Evolutionary conservation across 2,888 invertebrate species (phyloP).

Genomic region (Neoascia interrupta): DNA sequence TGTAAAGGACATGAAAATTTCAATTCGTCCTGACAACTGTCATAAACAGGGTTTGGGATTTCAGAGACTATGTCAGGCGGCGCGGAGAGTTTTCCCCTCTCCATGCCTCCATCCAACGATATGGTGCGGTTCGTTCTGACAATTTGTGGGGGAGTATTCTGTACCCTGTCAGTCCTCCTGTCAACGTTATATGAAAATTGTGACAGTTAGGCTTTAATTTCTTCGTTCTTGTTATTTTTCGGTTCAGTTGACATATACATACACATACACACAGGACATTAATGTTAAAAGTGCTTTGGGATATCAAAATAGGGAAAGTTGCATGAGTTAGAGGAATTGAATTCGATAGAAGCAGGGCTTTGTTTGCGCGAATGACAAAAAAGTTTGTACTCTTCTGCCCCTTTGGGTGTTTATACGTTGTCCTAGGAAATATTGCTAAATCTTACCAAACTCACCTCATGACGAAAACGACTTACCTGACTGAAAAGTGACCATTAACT

Average conservation of each 20-base stretch:
- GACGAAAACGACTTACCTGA: no score
- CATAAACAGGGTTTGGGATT: constrained; percentile 71
- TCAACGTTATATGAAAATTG: constrained; percentile 57
- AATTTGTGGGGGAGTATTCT: constrained; percentile 47
- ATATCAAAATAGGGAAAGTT: constrained; percentile 23
- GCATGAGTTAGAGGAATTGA: no score
- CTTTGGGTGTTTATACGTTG: no score
- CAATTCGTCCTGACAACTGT: constrained; percentile 73
- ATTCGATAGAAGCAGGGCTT: no score
- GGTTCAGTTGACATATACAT: constrained; percentile 32
- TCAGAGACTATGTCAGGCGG: constrained; percentile 61
- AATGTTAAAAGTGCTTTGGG: constrained; percentile 47
- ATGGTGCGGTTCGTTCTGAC: constrained; percentile 37
- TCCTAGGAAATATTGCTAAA: no score
- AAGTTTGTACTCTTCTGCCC: no score
- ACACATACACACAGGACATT: no score
- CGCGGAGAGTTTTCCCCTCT: constrained; percentile 10
- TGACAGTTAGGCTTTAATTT: constrained; percentile 55
- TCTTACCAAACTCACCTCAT: no score
- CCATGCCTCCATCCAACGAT: neutral
- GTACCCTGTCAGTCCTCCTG: constrained; percentile 52
- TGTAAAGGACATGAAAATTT: constrained; percentile 70
- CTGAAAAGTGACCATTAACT: no score
- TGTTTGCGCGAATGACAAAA: no score
- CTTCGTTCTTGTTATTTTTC: constrained; percentile 47